Conservation (phyloP, 2,888 invertebrate species). For the Neoascia interrupta region DNA sequence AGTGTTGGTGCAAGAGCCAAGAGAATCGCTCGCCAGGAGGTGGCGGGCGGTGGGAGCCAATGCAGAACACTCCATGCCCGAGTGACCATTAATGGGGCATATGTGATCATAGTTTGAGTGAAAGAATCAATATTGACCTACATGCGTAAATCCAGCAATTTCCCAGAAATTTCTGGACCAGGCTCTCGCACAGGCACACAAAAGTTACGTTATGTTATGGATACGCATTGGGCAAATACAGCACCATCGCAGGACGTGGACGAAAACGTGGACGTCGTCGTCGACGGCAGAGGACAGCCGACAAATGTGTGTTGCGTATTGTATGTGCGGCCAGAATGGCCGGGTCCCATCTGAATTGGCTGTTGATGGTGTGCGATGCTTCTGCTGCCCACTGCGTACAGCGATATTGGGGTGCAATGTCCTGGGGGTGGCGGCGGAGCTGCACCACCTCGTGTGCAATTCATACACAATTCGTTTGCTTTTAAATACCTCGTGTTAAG, state of each 20-base stretch:
- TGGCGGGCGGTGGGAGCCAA: neutral
- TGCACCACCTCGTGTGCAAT: conserved; percentile 42
- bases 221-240: conserved; percentile 53
- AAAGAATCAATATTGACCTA: conserved; percentile 70
- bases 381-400: neutral
- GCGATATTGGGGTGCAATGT: neutral
- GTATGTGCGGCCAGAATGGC: conserved; percentile 28
- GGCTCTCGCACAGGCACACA: conserved; percentile 47
- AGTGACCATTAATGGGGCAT: conserved; percentile 69
- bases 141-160: conserved; percentile 69
- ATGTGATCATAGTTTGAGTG: conserved; percentile 70
- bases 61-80: conserved; percentile 30
- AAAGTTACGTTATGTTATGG: conserved; percentile 68
- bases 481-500: conserved; percentile 66
- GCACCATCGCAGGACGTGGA: conserved; percentile 27
- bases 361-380: conserved; percentile 25
- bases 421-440: conserved; percentile 12
- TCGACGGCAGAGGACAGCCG: conserved; percentile 15
- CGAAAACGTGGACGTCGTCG: neutral
- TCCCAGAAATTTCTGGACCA: conserved; percentile 65
- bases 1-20: neutral
- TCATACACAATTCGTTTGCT: conserved; percentile 66
- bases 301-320: conserved; percentile 26
- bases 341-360: conserved; percentile 43
- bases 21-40: neutral